Base-by-base conservation (phyloP, 2,888 invertebrate species). In the Leptinotarsa juncta region DNA sequence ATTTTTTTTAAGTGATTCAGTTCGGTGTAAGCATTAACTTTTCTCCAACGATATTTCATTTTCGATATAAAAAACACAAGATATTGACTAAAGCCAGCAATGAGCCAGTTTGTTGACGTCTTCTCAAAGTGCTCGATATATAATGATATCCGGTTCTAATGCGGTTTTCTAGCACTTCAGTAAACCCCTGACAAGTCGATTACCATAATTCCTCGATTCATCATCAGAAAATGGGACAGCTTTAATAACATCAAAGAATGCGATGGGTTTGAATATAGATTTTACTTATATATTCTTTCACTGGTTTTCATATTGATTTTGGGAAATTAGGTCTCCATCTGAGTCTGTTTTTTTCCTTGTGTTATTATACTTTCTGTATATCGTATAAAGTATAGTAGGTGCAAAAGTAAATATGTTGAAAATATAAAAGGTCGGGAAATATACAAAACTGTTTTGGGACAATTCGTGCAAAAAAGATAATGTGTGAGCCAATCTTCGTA, bases 131-230 rank as follows among this genome's bases (percentile, higher is more conserved):
- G n/a, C 15, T 0, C 73, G 77, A 78, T 82, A 79, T 78, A 79
- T 79, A 79, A 82, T 81, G 79, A 80, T 79, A 79, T 80, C 79
- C 76, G 73, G 72, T 77, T 77, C 23, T 80, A 80, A 81, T 82
- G 80, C 77, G 74, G 78, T 78, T 82, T 81, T 81, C 80, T 76
- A 77, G 76, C 81, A 82, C 79, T 79, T 79, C 80, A 77, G 79
- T 79, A 79, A 79, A 80, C 77, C 79, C 77, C 73, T 75, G 81
- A 81, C 80, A 78, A 78, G 74, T 76, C 76, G 74, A 79, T 82
- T 83, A 81, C 76, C 83, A 83, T 83, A 80, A 81, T 82, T 76
- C 65, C 70, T 74, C 76, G 74, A 79, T 80, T 77, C 77, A 78
- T 81, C 81, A 79, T 74, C 65, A 68, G 42, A 73, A 74, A 76